Evolutionary conservation across 2,113 vertebrate species (phyloP).

Genomic region (Cottus gobio): DNA sequence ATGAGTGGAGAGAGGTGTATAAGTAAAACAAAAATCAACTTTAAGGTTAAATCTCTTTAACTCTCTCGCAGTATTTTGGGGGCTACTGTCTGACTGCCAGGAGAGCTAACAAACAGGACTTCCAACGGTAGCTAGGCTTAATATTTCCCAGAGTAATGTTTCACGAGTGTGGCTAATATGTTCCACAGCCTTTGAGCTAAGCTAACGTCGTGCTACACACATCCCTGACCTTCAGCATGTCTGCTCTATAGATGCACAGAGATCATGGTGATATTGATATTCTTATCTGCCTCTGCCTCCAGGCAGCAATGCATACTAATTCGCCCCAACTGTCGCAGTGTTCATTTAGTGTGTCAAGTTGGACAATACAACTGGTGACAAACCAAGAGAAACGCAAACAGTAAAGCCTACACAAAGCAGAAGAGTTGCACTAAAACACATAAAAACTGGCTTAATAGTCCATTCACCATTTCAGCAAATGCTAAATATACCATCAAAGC

Average conservation of each 20-base stretch:
- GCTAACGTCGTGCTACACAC: neutral
- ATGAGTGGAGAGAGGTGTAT: neutral
- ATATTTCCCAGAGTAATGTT: neutral
- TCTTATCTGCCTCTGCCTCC: neutral
- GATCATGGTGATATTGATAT: slow-evolving; percentile 1
- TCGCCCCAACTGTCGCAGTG: neutral
- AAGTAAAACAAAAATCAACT: neutral
- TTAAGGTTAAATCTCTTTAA: neutral
- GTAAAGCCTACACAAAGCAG: neutral
- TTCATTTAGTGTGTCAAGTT: slow-evolving; percentile 5
- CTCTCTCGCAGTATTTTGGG: neutral
- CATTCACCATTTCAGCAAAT: slow-evolving; percentile 36
- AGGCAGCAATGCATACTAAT: slow-evolving; percentile 2
- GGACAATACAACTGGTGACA: slow-evolving; percentile 3
- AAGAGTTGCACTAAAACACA: slow-evolving; percentile 7
- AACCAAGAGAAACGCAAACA: neutral
- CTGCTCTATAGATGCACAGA: neutral
- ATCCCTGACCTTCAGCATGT: slow-evolving; percentile 1
- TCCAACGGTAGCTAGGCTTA: neutral
- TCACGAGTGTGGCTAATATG: neutral
- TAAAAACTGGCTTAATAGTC: slow-evolving; percentile 9
- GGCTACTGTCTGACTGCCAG: neutral
- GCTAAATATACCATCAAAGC: slow-evolving; percentile 56
- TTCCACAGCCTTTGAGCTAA: neutral
- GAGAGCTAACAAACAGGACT: neutral